These are phyloP conservation scores for Morone saxatilis DNA, from an alignment of 2,113 vertebrate species.

Conservation along the genomic window DNA sequence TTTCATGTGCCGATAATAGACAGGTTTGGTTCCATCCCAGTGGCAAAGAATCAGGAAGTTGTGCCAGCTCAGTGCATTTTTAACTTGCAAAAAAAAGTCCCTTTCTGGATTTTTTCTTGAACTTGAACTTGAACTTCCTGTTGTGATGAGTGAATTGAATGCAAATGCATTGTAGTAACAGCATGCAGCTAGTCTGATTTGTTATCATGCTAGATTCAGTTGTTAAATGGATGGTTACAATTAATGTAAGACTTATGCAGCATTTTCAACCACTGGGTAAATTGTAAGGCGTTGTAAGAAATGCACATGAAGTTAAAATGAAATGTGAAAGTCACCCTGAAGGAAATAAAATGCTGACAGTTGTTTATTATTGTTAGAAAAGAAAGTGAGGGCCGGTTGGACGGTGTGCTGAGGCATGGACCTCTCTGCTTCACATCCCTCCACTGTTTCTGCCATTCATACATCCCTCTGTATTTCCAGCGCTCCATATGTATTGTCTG, in stretches of 20 bases:
- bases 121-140: neutral
- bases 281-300: neutral
- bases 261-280: neutral
- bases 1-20: neutral
- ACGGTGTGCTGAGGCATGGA: neutral
- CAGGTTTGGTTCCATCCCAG: neutral
- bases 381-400: neutral
- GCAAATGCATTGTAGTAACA: neutral
- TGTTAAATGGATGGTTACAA: neutral
- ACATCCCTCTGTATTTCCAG: conserved; percentile 25
- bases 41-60: neutral
- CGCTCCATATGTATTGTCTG: conserved; percentile 61
- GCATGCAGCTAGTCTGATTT: neutral
- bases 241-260: neutral
- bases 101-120: neutral
- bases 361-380: conserved; percentile 20
- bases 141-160: neutral
- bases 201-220: neutral
- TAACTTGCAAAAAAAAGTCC: too few species aligned
- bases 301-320: conserved; percentile 7
- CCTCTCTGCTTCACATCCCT: conserved; percentile 2
- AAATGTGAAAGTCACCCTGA: conserved; percentile 65
- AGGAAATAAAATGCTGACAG: conserved; percentile 61
- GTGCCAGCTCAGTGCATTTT: neutral
- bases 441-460: conserved; percentile 24